Evolutionary conservation across 1,140 invertebrate species (phyloP).

Genomic region (Ceratosolen fusciceps): DNA sequence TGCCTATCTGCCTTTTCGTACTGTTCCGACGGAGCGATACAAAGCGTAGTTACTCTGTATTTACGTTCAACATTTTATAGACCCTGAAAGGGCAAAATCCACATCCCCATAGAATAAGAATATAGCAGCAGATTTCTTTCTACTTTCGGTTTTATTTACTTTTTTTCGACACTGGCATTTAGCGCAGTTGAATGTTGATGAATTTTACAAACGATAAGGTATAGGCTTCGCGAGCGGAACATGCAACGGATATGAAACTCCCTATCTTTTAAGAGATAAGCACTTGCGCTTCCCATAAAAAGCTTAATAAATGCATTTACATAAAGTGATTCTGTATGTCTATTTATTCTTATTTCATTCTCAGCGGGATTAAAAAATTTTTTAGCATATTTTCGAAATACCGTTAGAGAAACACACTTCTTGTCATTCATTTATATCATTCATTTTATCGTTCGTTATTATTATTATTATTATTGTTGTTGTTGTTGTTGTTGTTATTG

Average conservation of each 20-base stretch:
- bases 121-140: slow-evolving; percentile 1
- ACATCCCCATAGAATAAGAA: background rate
- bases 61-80: slow-evolving; percentile 15
- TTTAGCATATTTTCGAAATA: too few relatives aligned
- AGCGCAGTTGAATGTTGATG: slow-evolving; percentile 32
- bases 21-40: background rate
- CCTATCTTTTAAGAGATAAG: slow-evolving; percentile 3
- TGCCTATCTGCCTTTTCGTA: background rate
- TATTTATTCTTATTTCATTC: background rate
- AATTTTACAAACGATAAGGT: slow-evolving; percentile 1
- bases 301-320: slow-evolving; percentile 36
- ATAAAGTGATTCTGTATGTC: background rate
- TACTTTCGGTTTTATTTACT: background rate
- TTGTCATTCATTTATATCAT: too few relatives aligned
- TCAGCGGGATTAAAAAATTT: background rate
- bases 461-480: too few relatives aligned
- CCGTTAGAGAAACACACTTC: too few relatives aligned
- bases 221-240: background rate
- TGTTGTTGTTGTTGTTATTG: too few relatives aligned
- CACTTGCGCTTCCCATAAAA: slow-evolving; percentile 26
- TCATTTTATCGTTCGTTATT: too few relatives aligned
- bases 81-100: slow-evolving; percentile 8
- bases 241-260: slow-evolving; percentile 1
- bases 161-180: background rate
- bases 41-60: background rate